Conservation (phyloP, 1,140 invertebrate species). For the Lasioglossum albipes region DNA sequence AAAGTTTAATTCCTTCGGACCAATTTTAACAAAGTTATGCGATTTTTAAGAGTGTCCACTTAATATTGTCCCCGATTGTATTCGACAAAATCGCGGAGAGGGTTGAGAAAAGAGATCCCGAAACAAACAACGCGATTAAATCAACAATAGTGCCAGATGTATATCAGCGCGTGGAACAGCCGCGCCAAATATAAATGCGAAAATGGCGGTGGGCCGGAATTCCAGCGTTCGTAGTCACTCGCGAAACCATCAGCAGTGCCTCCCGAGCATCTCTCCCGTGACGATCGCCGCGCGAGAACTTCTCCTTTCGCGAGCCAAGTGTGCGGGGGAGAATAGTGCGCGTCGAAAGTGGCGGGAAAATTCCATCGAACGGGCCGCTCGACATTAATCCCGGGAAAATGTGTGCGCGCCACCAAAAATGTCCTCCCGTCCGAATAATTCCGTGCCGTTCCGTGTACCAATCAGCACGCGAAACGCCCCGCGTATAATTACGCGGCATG, state of each 20-base stretch:
- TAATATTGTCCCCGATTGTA: too few relatives aligned
- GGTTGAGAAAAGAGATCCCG: too few relatives aligned
- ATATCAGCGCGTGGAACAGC: conserved; percentile 22
- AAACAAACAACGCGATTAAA: too few relatives aligned
- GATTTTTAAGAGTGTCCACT: too few relatives aligned
- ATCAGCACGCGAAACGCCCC: neutral
- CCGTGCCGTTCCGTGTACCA: neutral
- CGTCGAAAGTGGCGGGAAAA: conserved; percentile 34
- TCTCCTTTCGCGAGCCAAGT: neutral
- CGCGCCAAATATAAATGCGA: conserved; percentile 38
- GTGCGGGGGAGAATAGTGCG: neutral
- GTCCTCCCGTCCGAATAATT: neutral
- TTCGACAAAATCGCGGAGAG: too few relatives aligned
- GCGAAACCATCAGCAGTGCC: conserved; percentile 38
- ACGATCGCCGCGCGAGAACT: neutral
- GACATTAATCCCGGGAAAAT: neutral
- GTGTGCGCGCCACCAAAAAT: too few relatives aligned
- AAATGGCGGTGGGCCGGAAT: conserved; percentile 31
- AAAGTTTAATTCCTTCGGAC: too few relatives aligned
- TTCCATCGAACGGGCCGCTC: neutral
- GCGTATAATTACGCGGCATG: neutral
- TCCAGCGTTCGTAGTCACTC: conserved; percentile 21
- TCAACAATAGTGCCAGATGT: conserved; percentile 25
- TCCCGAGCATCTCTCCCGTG: conserved; percentile 17
- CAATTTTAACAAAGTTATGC: too few relatives aligned